A percentile compares a stretch with the other conserved stretches of the same genome.
These are phyloP conservation scores for Drepanosiphum platanoidis DNA, from an alignment of 2,888 invertebrate genomes.

Conservation along the genomic window DNA sequence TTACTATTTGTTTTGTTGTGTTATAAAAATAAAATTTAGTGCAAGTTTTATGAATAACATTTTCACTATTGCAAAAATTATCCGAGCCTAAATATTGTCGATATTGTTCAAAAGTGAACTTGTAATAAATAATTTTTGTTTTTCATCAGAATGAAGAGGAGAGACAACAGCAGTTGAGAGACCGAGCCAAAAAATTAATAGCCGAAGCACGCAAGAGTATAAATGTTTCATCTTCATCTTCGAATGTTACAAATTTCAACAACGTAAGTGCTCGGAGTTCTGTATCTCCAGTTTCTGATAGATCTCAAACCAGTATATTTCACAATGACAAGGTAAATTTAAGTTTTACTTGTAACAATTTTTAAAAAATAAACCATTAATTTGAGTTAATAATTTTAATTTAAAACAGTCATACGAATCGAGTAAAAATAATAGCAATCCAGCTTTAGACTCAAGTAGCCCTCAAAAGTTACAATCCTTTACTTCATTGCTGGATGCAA, in stretches of 20 bases:
- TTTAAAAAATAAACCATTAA: not conserved
- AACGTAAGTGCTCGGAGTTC: slow-evolving; percentile 32
- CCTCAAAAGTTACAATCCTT: slow-evolving; percentile 54
- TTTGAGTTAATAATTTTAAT: not conserved
- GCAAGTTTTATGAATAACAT: no score
- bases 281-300: slow-evolving; percentile 39
- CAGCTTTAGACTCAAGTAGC: slow-evolving; percentile 23
- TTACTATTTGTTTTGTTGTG: no score
- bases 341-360: not conserved
- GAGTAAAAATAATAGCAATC: slow-evolving; percentile 34
- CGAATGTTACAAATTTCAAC: slow-evolving; percentile 7
- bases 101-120: no score
- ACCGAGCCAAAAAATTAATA: slow-evolving; percentile 88
- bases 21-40: no score
- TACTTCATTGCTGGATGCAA: slow-evolving; percentile 35
- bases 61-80: no score
- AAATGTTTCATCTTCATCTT: slow-evolving; percentile 67
- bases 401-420: slow-evolving; percentile 35
- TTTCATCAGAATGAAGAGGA: slow-evolving; percentile 79
- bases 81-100: no score
- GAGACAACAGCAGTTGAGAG: slow-evolving; percentile 84
- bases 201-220: slow-evolving; percentile 81
- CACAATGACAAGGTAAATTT: slow-evolving; percentile 29
- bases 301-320: slow-evolving; percentile 36
- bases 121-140: not conserved